Evolutionary conservation across 2,888 invertebrate genomes (phyloP).

Genomic region (Spodoptera picta): DNA sequence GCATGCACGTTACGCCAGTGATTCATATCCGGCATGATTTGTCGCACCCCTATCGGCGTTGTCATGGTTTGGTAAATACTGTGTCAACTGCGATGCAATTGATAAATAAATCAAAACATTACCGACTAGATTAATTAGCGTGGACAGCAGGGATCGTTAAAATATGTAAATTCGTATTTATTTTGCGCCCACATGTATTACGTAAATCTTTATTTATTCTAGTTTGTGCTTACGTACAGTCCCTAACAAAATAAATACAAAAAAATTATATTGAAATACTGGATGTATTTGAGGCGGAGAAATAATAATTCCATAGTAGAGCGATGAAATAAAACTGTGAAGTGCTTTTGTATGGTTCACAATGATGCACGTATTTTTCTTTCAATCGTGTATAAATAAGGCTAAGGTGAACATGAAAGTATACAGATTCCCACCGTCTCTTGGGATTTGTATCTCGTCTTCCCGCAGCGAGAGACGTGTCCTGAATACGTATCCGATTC

Average conservation of each 20-base stretch:
- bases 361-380: constrained; percentile 76
- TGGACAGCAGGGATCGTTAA: constrained; percentile 21
- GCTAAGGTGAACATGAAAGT: constrained; percentile 76
- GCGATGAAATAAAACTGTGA: constrained; percentile 29
- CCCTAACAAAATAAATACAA: constrained; percentile 11
- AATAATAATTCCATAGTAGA: constrained; percentile 16
- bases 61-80: constrained; percentile 41
- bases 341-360: constrained; percentile 62
- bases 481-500: constrained; percentile 71
- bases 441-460: constrained; percentile 84
- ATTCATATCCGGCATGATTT: constrained; percentile 50
- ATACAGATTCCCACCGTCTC: constrained; percentile 80
- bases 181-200: constrained; percentile 4
- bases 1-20: constrained; percentile 29
- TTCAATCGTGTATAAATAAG: constrained; percentile 80
- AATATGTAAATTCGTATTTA: constrained; percentile 18
- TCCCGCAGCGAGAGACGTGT: constrained; percentile 81
- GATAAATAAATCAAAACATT: constrained; percentile 44
- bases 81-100: constrained; percentile 42
- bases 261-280: constrained; percentile 11
- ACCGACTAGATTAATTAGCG: constrained; percentile 27
- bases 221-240: constrained; percentile 14
- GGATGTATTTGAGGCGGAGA: not conserved
- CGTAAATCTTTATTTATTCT: constrained; percentile 21
- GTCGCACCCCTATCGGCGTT: constrained; percentile 45